Conservation (phyloP, 2,797 vertebrate species). For the Onychomys arenicola region DNA sequence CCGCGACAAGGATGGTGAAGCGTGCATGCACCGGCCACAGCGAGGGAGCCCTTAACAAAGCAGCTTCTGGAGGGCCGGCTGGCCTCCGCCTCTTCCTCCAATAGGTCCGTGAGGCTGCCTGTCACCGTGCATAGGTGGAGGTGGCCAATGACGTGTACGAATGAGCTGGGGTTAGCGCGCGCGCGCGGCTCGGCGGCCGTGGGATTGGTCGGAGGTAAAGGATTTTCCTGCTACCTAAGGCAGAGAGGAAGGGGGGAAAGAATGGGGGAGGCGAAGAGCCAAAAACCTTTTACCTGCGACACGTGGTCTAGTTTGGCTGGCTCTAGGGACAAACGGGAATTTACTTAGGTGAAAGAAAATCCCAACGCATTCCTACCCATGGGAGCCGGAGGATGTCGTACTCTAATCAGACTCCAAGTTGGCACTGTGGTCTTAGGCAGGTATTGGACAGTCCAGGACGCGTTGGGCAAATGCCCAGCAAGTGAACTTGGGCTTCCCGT, state of each 20-base stretch:
- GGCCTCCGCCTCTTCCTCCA: slow-evolving; percentile 69
- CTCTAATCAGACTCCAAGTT: not conserved
- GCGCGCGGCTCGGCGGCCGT: slow-evolving; percentile 42
- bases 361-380: not conserved
- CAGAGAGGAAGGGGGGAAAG: not conserved
- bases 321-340: not conserved
- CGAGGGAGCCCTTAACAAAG: slow-evolving; percentile 79
- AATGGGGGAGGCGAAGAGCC: slow-evolving; percentile 2
- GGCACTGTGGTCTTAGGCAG: not conserved
- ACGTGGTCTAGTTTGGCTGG: slow-evolving; percentile 49
- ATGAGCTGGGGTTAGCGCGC: slow-evolving; percentile 70
- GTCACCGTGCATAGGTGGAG: slow-evolving; percentile 71
- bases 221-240: slow-evolving; percentile 69
- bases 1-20: not conserved
- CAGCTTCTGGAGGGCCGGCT: slow-evolving; percentile 66
- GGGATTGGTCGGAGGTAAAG: slow-evolving; percentile 77
- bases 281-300: not conserved
- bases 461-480: not conserved
- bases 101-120: slow-evolving; percentile 76
- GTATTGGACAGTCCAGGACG: no score
- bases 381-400: not conserved
- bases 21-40: not conserved
- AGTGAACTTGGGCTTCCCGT: not conserved
- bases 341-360: not conserved
- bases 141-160: slow-evolving; percentile 67